Evolutionary conservation across 2,113 vertebrate genomes (phyloP).

Genomic region (Balaeniceps rex): DNA sequence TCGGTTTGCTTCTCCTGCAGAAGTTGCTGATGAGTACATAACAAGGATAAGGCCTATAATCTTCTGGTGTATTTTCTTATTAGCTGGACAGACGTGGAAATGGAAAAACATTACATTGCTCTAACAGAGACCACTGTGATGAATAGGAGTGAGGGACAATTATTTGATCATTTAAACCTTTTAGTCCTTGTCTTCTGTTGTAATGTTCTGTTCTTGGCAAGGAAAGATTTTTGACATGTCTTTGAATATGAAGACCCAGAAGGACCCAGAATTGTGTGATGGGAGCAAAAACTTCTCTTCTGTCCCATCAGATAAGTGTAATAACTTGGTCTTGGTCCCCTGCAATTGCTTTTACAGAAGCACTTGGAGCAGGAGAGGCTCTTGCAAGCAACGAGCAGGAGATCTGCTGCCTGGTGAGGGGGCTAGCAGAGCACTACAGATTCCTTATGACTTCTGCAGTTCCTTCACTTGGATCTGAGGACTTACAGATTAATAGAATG

Average conservation of each 20-base stretch:
- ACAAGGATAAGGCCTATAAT: not conserved
- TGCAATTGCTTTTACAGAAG: not conserved
- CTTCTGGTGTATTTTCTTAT: not conserved
- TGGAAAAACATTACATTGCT: not conserved
- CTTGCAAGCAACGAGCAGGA: not conserved
- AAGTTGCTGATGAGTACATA: not conserved
- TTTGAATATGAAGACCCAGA: not conserved
- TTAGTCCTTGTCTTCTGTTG: not conserved
- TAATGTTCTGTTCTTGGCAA: not conserved
- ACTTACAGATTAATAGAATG: not conserved
- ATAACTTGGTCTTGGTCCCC: not conserved
- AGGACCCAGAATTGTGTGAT: not conserved
- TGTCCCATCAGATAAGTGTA: not conserved
- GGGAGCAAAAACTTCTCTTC: not conserved
- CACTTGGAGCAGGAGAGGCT: not conserved
- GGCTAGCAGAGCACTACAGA: accelerated
- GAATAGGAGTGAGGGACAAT: not conserved
- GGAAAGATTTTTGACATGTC: not conserved
- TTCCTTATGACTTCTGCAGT: not conserved
- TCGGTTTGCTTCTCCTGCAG: not conserved
- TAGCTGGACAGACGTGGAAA: not conserved
- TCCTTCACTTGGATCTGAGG: not conserved
- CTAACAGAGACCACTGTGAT: not conserved
- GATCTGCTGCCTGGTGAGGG: not conserved
- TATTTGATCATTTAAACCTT: not conserved